These are phyloP conservation scores for Polyommatus iphigenia DNA, from an alignment of 2,888 invertebrate genomes.

Conservation along the genomic window DNA sequence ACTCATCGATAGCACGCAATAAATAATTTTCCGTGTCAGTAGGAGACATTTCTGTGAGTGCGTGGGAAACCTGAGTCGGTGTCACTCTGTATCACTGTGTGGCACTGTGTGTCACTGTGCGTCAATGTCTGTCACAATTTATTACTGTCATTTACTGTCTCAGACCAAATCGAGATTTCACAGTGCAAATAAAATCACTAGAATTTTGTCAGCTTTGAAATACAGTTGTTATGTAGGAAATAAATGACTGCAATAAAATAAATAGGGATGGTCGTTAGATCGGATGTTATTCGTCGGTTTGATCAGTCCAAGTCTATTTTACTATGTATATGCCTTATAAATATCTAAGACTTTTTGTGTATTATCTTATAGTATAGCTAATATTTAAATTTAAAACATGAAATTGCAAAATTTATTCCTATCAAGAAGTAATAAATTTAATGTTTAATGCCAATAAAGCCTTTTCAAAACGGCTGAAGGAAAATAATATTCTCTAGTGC, in stretches of 20 bases:
- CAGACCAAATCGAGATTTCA: constrained; percentile 10
- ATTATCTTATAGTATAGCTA: too few relatives aligned
- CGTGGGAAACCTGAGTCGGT: neutral
- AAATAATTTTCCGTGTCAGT: constrained; percentile 5
- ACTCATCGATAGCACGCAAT: neutral
- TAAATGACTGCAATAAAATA: neutral
- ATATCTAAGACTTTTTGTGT: too few relatives aligned
- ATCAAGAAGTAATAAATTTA: too few relatives aligned
- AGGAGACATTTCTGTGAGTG: constrained; percentile 14
- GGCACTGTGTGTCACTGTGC: too few relatives aligned
- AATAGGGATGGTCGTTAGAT: too few relatives aligned
- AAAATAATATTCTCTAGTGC: neutral
- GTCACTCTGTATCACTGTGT: neutral
- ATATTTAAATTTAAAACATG: too few relatives aligned
- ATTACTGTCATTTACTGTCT: neutral
- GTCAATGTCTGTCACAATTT: neutral
- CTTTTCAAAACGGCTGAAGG: neutral
- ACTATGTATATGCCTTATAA: too few relatives aligned
- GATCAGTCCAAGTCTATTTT: too few relatives aligned
- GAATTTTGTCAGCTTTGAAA: neutral
- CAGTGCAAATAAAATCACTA: neutral
- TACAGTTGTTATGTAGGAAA: neutral
- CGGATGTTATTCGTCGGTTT: too few relatives aligned
- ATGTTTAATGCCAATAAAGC: neutral
- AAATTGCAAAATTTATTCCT: too few relatives aligned